These are phyloP conservation scores for Danio jaintianensis DNA, from an alignment of 2,797 vertebrate genomes.

Conservation along the genomic window DNA sequence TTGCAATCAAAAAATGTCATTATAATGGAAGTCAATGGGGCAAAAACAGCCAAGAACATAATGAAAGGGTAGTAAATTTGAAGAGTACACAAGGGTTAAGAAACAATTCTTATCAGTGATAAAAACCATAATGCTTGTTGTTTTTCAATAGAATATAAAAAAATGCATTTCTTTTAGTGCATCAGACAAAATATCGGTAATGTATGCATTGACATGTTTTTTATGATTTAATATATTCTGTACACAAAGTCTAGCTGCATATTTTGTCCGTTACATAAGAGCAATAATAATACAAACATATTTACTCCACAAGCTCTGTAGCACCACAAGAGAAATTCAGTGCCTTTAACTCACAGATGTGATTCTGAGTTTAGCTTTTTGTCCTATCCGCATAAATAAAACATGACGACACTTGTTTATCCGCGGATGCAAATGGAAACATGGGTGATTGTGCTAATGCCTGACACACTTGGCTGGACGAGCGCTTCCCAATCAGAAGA, in stretches of 20 bases:
- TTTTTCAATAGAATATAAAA: too few species aligned
- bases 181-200: neutral
- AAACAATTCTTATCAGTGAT: too few species aligned
- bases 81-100: too few species aligned
- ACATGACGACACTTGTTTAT: constrained; percentile 65
- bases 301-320: constrained; percentile 35
- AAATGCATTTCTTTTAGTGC: too few species aligned
- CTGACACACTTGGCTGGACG: constrained; percentile 47
- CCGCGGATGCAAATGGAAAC: constrained; percentile 60
- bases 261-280: neutral
- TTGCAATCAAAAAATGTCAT: too few species aligned
- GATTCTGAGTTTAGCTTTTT: constrained; percentile 55
- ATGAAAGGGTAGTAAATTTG: too few species aligned
- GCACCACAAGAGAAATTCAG: neutral
- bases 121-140: too few species aligned
- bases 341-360: constrained; percentile 34
- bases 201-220: too few species aligned
- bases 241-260: neutral
- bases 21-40: too few species aligned
- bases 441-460: constrained; percentile 63
- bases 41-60: too few species aligned
- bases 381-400: constrained; percentile 64
- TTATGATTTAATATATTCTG: neutral
- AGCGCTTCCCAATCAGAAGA: constrained; percentile 52
- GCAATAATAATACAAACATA: neutral